These are phyloP conservation scores for Leptobrachium ailaonicum DNA, from an alignment of 2,113 vertebrate species.

Conservation along the genomic window DNA sequence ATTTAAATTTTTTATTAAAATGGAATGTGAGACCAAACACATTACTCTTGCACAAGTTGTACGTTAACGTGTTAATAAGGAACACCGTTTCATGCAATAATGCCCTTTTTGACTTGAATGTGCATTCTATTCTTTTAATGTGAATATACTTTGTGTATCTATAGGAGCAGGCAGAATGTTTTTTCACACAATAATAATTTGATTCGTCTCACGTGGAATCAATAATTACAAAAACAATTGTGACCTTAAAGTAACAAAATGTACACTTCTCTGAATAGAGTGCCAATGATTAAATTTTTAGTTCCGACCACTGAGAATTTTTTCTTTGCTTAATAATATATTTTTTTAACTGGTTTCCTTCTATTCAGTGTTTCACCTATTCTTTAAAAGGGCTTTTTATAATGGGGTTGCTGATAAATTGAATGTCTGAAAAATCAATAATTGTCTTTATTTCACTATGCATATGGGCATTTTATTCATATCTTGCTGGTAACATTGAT, in stretches of 20 bases:
- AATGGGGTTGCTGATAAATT: too few species aligned
- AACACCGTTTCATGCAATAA: constrained; percentile 25
- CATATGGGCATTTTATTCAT: background rate
- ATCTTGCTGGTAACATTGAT: background rate
- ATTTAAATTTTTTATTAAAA: too few species aligned
- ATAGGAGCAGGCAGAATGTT: constrained; percentile 6
- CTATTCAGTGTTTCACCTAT: background rate
- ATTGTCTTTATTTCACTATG: background rate
- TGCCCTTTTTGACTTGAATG: constrained; percentile 45
- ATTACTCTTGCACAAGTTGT: constrained; percentile 11
- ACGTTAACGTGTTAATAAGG: constrained; percentile 32
- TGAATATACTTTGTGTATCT: constrained; percentile 10
- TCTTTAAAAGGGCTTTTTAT: too few species aligned
- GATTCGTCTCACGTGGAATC: constrained; percentile 6
- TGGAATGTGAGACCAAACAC: constrained; percentile 13
- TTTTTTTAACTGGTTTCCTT: background rate
- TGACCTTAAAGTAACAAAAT: constrained; percentile 25
- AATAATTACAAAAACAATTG: constrained; percentile 9
- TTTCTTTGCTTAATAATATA: too few species aligned
- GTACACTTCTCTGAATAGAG: background rate
- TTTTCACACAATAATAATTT: constrained; percentile 9
- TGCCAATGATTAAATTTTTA: background rate
- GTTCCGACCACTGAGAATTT: too few species aligned
- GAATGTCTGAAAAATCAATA: background rate
- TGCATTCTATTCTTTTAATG: constrained; percentile 43